phyloP scores from a whole-genome alignment of 2,113 vertebrate species.

The Apistogramma diplotaenia region DNA sequence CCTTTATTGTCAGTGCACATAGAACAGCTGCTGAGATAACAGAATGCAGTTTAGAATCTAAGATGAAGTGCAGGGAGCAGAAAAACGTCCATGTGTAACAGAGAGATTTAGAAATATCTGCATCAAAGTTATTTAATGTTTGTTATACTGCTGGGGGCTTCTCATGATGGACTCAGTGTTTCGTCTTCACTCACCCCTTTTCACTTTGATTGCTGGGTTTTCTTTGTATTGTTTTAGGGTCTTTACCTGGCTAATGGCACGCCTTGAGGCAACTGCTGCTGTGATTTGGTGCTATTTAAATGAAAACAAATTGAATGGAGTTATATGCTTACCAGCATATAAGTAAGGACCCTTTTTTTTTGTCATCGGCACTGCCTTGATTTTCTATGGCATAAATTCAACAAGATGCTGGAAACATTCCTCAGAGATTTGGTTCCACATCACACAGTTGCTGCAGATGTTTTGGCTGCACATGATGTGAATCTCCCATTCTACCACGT shows the following conservation, averaged over 20 bases:
- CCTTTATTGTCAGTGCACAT: not conserved
- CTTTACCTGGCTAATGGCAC: too few species aligned
- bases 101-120: not conserved
- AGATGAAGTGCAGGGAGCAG: not conserved
- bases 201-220: too few species aligned
- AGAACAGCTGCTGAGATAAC: not conserved
- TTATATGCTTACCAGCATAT: not conserved
- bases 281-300: too few species aligned
- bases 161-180: too few species aligned
- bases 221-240: too few species aligned
- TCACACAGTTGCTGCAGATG: not conserved
- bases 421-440: not conserved
- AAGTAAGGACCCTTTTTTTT: not conserved
- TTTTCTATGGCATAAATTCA: not conserved
- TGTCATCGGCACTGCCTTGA: not conserved
- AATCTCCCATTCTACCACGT: too few species aligned
- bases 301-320: too few species aligned
- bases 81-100: not conserved
- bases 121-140: not conserved
- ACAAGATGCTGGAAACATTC: not conserved
- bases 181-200: too few species aligned
- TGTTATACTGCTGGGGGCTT: not conserved
- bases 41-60: not conserved
- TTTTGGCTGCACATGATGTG: too few species aligned
- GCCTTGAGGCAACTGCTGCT: too few species aligned